These are phyloP conservation scores for Sturmia bella DNA, from an alignment of 2,888 invertebrate genomes.

Conservation along the genomic window DNA sequence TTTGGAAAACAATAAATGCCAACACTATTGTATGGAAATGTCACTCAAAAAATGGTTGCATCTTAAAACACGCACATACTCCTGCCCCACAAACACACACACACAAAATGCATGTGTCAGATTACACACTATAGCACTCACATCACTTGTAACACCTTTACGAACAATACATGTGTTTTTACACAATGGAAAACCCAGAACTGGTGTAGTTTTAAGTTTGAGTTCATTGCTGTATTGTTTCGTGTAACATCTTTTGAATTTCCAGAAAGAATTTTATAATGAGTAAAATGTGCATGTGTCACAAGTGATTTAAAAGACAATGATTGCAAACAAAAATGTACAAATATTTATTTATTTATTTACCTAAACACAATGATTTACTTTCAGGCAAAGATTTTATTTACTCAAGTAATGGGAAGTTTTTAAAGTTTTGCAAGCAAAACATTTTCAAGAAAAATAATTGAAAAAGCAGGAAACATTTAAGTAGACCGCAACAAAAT, in stretches of 20 bases:
- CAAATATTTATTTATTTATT: slow-evolving; percentile 59
- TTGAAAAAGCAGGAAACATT: no score
- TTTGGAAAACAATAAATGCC: slow-evolving; percentile 67
- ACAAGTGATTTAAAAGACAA: slow-evolving; percentile 62
- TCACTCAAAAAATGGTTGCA: slow-evolving; percentile 65
- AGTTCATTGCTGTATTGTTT: slow-evolving; percentile 32
- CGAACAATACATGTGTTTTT: slow-evolving; percentile 44
- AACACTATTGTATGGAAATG: slow-evolving; percentile 66
- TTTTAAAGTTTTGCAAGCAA: not conserved
- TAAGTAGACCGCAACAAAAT: no score
- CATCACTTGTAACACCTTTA: slow-evolving; percentile 51
- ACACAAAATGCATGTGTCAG: slow-evolving; percentile 32
- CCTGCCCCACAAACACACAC: not conserved
- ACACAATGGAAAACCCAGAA: slow-evolving; percentile 24
- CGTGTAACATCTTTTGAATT: slow-evolving; percentile 49
- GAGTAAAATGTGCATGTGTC: slow-evolving; percentile 69
- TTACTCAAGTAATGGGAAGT: not conserved
- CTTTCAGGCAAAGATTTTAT: slow-evolving; percentile 30
- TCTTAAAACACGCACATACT: slow-evolving; percentile 46
- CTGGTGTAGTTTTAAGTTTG: slow-evolving; percentile 34
- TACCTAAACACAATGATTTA: slow-evolving; percentile 47
- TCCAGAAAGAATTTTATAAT: slow-evolving; percentile 56
- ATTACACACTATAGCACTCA: slow-evolving; percentile 50
- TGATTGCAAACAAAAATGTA: slow-evolving; percentile 23
- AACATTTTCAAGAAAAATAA: not conserved